phyloP scores from a whole-genome alignment of 2,888 invertebrate genomes.

The Caenorhabditis sinica region DNA sequence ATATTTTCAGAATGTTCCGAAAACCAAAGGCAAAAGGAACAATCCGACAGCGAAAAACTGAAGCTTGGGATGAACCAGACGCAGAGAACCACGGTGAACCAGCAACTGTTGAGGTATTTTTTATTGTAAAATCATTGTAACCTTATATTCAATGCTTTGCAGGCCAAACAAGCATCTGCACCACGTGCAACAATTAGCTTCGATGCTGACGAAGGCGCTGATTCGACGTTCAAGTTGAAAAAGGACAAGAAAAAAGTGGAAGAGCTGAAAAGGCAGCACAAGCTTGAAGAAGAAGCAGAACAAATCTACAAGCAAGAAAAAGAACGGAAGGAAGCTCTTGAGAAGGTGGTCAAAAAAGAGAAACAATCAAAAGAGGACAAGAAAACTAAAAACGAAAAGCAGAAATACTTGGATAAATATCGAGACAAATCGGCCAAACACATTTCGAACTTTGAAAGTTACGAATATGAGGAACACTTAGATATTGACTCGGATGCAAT shows the following conservation, averaged over 20 bases:
- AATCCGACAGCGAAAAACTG: conserved; percentile 68
- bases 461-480: conserved; percentile 61
- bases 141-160: too few relatives aligned
- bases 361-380: conserved; percentile 62
- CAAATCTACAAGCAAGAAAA: conserved; percentile 60
- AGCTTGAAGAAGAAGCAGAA: conserved; percentile 69
- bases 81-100: conserved; percentile 28
- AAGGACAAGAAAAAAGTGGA: conserved; percentile 77
- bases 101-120: conserved; percentile 12
- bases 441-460: conserved; percentile 39
- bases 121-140: too few relatives aligned
- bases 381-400: conserved; percentile 44
- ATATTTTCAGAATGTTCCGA: conserved; percentile 76
- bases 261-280: conserved; percentile 71
- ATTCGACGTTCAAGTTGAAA: conserved; percentile 76
- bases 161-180: conserved; percentile 6
- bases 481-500: conserved; percentile 62
- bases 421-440: conserved; percentile 64
- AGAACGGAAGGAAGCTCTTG: conserved; percentile 52
- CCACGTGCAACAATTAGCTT: conserved; percentile 74
- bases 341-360: conserved; percentile 57
- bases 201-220: conserved; percentile 77
- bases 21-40: conserved; percentile 78
- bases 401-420: conserved; percentile 72
- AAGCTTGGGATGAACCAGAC: conserved; percentile 59